These are phyloP conservation scores for Ariopsis seemanni DNA, from an alignment of 2,113 vertebrate genomes.

Conservation along the genomic window DNA sequence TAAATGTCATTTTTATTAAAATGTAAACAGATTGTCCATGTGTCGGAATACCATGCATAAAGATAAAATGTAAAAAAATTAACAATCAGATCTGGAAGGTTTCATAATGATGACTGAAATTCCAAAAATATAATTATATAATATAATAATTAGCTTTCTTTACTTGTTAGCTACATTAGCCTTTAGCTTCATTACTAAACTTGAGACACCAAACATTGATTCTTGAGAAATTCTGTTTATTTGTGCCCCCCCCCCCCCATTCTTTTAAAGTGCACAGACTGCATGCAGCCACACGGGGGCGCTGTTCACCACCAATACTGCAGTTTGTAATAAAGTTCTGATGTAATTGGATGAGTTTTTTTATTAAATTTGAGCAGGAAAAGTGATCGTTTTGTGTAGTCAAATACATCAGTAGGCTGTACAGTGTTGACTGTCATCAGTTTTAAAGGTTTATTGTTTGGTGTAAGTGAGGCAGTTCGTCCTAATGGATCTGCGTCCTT, in stretches of 20 bases:
- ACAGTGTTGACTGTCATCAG: background rate
- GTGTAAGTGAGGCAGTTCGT: background rate
- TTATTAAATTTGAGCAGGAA: background rate
- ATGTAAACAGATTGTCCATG: background rate
- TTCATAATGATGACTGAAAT: background rate
- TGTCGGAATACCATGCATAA: background rate
- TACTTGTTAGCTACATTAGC: background rate
- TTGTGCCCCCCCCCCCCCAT: background rate
- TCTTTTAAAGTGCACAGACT: background rate
- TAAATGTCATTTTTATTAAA: background rate
- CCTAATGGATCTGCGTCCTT: background rate
- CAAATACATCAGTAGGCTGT: background rate
- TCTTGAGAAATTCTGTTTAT: background rate
- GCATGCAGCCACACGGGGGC: conserved; percentile 21
- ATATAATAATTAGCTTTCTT: background rate
- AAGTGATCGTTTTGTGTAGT: background rate
- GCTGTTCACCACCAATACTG: conserved; percentile 3
- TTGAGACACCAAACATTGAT: background rate
- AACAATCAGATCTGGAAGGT: background rate
- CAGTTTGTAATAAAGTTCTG: background rate
- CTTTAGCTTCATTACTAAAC: background rate
- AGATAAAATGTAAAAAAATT: background rate
- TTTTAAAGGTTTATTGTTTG: background rate
- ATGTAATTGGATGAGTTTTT: background rate
- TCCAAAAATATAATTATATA: background rate